These are phyloP conservation scores for Gastrophysa polygoni DNA, from an alignment of 2,888 invertebrate genomes.

Conservation along the genomic window DNA sequence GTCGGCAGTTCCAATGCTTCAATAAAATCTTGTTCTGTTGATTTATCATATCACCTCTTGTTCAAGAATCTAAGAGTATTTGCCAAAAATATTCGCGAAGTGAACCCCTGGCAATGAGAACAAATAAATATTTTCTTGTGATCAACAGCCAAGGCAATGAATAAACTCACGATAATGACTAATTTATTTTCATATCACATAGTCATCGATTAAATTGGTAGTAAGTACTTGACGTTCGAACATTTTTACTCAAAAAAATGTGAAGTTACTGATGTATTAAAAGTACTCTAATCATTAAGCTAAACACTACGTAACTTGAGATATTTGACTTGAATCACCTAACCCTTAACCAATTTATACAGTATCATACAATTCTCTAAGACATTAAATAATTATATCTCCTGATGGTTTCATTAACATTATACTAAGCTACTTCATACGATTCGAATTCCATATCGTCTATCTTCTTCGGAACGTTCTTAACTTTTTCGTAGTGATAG, in stretches of 20 bases:
- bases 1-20: too few relatives aligned
- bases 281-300: not conserved
- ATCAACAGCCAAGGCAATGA: not conserved
- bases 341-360: conserved; percentile 5
- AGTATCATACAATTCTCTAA: not conserved
- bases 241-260: conserved; percentile 31
- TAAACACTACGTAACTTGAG: not conserved
- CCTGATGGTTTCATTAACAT: not conserved
- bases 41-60: too few relatives aligned
- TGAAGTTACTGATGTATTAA: conserved; percentile 14
- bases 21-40: too few relatives aligned
- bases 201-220: not conserved
- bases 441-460: conserved; percentile 85
- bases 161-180: not conserved
- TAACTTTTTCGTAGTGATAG: conserved; percentile 62
- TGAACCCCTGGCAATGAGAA: not conserved
- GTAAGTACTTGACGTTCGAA: conserved; percentile 17
- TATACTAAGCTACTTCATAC: conserved; percentile 53
- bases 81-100: too few relatives aligned
- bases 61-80: too few relatives aligned
- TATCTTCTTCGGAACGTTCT: conserved; percentile 66
- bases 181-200: not conserved
- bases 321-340: not conserved
- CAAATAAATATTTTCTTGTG: not conserved
- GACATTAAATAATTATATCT: not conserved